These are phyloP conservation scores for Colossoma macropomum DNA, from an alignment of 2,113 vertebrate species.

Conservation along the genomic window DNA sequence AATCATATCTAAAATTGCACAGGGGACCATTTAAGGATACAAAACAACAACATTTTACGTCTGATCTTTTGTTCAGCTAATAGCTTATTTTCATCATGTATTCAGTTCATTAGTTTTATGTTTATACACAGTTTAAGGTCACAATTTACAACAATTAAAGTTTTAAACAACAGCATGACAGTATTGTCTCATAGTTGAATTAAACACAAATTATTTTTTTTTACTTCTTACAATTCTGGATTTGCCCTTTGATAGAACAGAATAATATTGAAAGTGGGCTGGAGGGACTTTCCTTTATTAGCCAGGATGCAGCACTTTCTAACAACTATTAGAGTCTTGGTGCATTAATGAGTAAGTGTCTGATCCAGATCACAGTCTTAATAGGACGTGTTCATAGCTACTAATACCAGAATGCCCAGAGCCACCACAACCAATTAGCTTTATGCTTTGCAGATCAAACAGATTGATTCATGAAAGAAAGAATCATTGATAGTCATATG, in stretches of 20 bases:
- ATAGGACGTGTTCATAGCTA: too few species aligned
- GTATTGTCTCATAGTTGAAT: not conserved
- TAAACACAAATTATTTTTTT: not conserved
- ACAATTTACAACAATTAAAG: not conserved
- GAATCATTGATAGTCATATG: too few species aligned
- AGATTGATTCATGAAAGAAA: too few species aligned
- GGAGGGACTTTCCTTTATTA: too few species aligned
- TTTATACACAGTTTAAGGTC: not conserved
- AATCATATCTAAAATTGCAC: not conserved
- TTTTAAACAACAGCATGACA: not conserved
- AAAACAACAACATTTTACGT: not conserved
- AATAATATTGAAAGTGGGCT: not conserved
- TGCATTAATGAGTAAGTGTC: too few species aligned
- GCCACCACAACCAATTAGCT: too few species aligned
- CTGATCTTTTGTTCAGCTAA: not conserved
- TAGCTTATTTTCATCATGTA: not conserved
- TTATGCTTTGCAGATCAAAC: too few species aligned
- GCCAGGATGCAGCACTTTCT: too few species aligned
- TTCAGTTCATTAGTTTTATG: not conserved
- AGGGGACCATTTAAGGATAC: not conserved
- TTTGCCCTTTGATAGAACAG: not conserved
- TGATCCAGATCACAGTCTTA: not conserved
- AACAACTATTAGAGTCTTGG: not conserved
- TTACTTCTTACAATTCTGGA: not conserved
- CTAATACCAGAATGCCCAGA: too few species aligned